Percentiles rank a stretch among this genome's conserved stretches.
phyloP scores from a whole-genome alignment of 2,797 vertebrate genomes.

The Protosalanx chinensis region DNA sequence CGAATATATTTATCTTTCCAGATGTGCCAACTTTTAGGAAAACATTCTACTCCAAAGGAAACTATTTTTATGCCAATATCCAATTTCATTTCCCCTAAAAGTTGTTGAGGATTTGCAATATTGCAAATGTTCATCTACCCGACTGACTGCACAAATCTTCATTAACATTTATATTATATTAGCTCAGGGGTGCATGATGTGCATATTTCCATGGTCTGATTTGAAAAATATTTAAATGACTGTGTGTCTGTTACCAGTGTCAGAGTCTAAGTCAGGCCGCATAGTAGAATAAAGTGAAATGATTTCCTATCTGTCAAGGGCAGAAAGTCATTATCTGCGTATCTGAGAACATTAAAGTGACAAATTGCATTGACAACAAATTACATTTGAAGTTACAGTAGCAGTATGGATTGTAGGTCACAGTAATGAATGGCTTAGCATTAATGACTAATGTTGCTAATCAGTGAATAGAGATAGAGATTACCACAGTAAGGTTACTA shows the following conservation, averaged over 20 bases:
- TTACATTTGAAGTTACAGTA: conserved; percentile 10
- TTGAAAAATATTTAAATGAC: conserved; percentile 65
- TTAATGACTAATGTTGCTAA: too few species aligned
- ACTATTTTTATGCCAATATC: conserved; percentile 38
- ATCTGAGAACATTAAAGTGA: conserved; percentile 36
- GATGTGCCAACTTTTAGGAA: conserved; percentile 25
- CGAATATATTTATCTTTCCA: conserved; percentile 34
- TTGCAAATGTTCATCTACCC: conserved; percentile 61
- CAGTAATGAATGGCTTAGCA: too few species aligned
- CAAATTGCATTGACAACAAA: conserved; percentile 28
- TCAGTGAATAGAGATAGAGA: too few species aligned
- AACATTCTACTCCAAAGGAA: conserved; percentile 20
- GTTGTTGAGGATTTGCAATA: conserved; percentile 55
- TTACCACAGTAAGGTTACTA: too few species aligned
- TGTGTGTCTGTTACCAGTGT: conserved; percentile 47
- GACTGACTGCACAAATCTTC: conserved; percentile 61
- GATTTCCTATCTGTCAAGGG: conserved; percentile 45
- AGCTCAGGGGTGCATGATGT: conserved; percentile 64
- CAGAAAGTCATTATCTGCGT: conserved; percentile 43
- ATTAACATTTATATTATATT: conserved; percentile 81
- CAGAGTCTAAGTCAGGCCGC: conserved; percentile 26
- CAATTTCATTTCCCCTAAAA: conserved; percentile 42
- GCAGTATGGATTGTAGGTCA: background rate
- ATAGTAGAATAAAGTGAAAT: conserved; percentile 36
- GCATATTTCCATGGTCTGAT: conserved; percentile 60